These are phyloP conservation scores for Oxystoma pomonae DNA, from an alignment of 2,888 invertebrate genomes.

Conservation along the genomic window DNA sequence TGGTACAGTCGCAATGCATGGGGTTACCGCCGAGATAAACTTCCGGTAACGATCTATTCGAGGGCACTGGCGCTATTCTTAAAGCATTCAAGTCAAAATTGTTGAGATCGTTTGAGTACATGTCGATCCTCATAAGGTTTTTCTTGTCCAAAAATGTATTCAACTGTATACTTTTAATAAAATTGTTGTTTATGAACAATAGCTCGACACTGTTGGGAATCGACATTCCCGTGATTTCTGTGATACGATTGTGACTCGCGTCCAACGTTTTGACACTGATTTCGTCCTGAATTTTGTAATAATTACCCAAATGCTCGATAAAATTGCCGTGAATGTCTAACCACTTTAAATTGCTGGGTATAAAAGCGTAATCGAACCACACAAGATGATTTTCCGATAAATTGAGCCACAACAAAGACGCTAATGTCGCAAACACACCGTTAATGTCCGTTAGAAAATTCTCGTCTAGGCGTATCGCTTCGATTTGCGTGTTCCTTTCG, in stretches of 20 bases:
- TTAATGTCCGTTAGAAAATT: conserved; percentile 87
- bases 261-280: conserved; percentile 80
- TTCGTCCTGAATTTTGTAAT: conserved; percentile 79
- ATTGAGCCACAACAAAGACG: conserved; percentile 83
- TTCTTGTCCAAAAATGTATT: conserved; percentile 85
- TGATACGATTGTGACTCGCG: conserved; percentile 84
- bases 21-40: conserved; percentile 92
- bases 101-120: conserved; percentile 83
- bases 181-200: conserved; percentile 86
- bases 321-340: conserved; percentile 87
- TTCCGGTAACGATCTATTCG: conserved; percentile 73
- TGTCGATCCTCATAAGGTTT: conserved; percentile 80
- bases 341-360: conserved; percentile 86
- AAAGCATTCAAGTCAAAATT: conserved; percentile 79
- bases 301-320: conserved; percentile 83
- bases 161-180: conserved; percentile 72
- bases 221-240: conserved; percentile 75
- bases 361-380: conserved; percentile 91
- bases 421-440: conserved; percentile 80
- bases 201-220: conserved; percentile 86
- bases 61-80: conserved; percentile 68
- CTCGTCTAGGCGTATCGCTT: conserved; percentile 83
- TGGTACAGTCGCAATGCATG: conserved; percentile 90
- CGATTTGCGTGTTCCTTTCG: conserved; percentile 73
- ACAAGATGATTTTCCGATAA: conserved; percentile 87